Base-by-base conservation (phyloP, 37 sponge, comb jelly and placozoan species). In the Halichondria panicea region DNA sequence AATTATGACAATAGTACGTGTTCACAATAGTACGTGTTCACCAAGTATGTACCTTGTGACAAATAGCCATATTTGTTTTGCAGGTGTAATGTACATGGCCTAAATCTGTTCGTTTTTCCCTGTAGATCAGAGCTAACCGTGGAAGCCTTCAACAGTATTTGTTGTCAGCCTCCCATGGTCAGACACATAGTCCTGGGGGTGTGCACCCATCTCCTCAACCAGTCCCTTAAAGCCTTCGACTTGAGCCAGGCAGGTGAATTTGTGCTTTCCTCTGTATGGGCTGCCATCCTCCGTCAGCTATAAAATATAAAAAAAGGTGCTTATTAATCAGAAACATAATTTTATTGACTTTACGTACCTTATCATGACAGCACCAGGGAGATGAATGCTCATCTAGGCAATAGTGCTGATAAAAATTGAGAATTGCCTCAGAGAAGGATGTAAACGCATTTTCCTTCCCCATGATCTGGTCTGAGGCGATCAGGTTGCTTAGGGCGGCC, bases 401-500 rank as follows among this genome's bases (percentile, higher is more conserved):
- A 24, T 61, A 61, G 63, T 61, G 63, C 22, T 18, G 11, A 61
- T 61, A 24, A 24, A 61, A 37, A 40, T 66, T 66, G 40, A 66
- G 41, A 9, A 66, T 39, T 35, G n/a, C 68, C 9, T 32, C n/a
- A 13, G 41, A 66, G 12, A 27, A n/a, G n/a, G n/a, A n/a, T 4
- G 43, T 43, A 36, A 63, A 64, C 4, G 67, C 54, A 35, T 77
- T 36, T 22, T 65, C 67, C 22, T 32, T 50, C 6, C 44, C 54
- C 4, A 33, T 39, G 35, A 77, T 64, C 12, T 42, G 31, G 4
- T 32, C 56, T 3, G 66, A 64, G n/a, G 67, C 64, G n/a, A 77
- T 46, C 54, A 77, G 55, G 67, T 40, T 64, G 40, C 46, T 77
- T 55, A 77, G 66, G 11, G 67, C 65, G 12, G 30, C 31, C 37